A percentile compares a stretch with the other conserved stretches of the same genome.
These are phyloP conservation scores for Lemur catta DNA, from an alignment of 2,797 vertebrate species.

Conservation along the genomic window DNA sequence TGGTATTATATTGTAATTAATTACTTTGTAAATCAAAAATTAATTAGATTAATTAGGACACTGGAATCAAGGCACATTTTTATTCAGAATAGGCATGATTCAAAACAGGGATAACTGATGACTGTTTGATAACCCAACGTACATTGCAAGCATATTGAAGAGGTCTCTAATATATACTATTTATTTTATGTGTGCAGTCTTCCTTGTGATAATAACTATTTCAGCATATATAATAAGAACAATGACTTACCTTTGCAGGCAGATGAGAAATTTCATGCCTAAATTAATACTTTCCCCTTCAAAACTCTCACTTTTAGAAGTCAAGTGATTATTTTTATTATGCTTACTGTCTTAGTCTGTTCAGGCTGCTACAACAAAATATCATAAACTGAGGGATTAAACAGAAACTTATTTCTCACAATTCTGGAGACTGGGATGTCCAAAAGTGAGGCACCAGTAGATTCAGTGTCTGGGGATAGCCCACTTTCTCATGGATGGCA, in stretches of 20 bases:
- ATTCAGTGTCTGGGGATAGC: too few species aligned
- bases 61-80: slow-evolving; percentile 3
- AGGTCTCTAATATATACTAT: background rate
- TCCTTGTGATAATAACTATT: background rate
- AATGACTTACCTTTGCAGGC: background rate
- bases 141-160: background rate
- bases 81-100: background rate
- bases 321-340: background rate
- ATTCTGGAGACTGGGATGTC: background rate
- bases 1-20: background rate
- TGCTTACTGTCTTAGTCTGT: background rate
- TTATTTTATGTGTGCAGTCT: background rate
- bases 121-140: background rate
- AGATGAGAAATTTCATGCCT: background rate
- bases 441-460: background rate
- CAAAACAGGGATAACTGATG: background rate
- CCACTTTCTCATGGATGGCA: background rate
- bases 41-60: slow-evolving; percentile 23
- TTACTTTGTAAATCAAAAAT: background rate
- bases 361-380: background rate
- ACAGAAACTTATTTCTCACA: background rate
- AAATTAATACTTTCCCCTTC: background rate
- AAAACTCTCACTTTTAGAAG: background rate
- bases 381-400: background rate
- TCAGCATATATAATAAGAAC: background rate